These are phyloP conservation scores for Pomacea maculata DNA, from an alignment of 1,140 invertebrate genomes.

Conservation along the genomic window DNA sequence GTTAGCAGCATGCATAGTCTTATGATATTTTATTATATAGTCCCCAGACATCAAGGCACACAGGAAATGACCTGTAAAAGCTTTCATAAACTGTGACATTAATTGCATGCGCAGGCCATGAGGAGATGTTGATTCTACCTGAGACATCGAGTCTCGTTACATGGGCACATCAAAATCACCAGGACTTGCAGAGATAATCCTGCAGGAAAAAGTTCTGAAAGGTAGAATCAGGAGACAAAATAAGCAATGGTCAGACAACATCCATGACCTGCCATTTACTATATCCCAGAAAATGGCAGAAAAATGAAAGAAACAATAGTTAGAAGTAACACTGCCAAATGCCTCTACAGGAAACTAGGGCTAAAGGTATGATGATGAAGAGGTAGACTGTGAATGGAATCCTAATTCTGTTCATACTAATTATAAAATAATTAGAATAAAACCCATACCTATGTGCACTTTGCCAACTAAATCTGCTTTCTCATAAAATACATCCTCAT, in stretches of 20 bases:
- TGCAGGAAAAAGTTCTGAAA: no score
- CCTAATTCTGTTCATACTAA: not conserved
- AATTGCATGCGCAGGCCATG: no score
- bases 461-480: conserved; percentile 23
- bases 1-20: no score
- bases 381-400: no score
- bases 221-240: not conserved
- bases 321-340: not conserved
- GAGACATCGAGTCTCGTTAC: no score
- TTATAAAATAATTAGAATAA: not conserved
- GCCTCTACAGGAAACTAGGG: not conserved
- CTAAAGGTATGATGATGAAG: not conserved
- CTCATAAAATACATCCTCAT: conserved; percentile 22
- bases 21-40: no score
- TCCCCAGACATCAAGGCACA: no score
- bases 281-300: not conserved
- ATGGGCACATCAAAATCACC: no score
- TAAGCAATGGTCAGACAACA: not conserved
- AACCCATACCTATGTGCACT: conserved; percentile 26
- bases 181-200: no score
- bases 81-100: no score
- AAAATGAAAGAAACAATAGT: not conserved
- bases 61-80: not conserved
- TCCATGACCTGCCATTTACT: not conserved
- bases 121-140: no score